These are phyloP conservation scores for Rafetus swinhoei DNA, from an alignment of 2,113 vertebrate species.

Conservation along the genomic window DNA sequence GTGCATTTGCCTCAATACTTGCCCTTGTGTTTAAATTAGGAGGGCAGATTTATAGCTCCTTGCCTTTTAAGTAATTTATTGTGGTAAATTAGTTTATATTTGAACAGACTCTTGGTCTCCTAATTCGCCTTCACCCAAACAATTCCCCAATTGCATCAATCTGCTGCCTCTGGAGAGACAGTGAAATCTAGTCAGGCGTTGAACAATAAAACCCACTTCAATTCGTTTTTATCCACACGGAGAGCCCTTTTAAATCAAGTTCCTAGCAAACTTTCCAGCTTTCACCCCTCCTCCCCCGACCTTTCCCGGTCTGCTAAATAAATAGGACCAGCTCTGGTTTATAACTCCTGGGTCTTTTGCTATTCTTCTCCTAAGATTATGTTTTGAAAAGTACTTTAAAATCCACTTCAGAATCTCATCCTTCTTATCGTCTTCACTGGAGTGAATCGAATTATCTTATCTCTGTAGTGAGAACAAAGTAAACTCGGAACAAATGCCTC, in stretches of 20 bases:
- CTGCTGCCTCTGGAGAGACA: constrained; percentile 19
- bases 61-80: constrained; percentile 79
- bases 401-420: constrained; percentile 41
- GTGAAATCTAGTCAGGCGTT: constrained; percentile 58
- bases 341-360: background rate
- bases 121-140: constrained; percentile 59
- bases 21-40: constrained; percentile 70
- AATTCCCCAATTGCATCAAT: constrained; percentile 42
- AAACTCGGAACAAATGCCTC: background rate
- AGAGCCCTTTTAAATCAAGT: constrained; percentile 2
- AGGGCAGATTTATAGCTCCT: constrained; percentile 71
- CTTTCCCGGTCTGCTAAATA: background rate
- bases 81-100: constrained; percentile 69
- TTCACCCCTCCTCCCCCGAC: background rate
- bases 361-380: background rate
- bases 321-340: background rate
- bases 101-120: constrained; percentile 68
- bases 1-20: constrained; percentile 57
- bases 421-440: constrained; percentile 51
- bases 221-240: constrained; percentile 4
- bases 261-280: background rate
- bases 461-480: constrained; percentile 64
- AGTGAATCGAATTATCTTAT: constrained; percentile 59
- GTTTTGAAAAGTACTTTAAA: constrained; percentile 50
- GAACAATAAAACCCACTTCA: constrained; percentile 51